Percentiles rank a stretch among this genome's conserved stretches.
Evolutionary conservation across 2,113 vertebrate genomes (phyloP).

Genomic region (Acanthochromis polyacanthus): DNA sequence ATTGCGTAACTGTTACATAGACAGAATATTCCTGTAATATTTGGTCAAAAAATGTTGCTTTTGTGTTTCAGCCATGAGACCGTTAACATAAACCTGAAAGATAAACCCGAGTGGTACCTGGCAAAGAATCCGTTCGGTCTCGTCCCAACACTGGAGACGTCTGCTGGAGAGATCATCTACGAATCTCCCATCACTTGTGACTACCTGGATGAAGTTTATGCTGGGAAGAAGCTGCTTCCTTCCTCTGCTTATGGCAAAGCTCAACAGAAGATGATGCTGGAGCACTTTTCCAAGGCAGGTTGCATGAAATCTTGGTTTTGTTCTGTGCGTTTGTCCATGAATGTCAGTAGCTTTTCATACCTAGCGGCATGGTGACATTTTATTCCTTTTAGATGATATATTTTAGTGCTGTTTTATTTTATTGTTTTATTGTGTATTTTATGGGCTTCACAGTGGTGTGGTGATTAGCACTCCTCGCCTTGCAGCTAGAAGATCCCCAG

Average conservation of each 20-base stretch:
- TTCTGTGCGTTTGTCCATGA: neutral
- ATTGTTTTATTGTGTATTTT: too few species aligned
- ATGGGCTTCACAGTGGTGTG: too few species aligned
- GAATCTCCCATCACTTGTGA: slow-evolving; percentile 93
- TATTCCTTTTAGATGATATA: too few species aligned
- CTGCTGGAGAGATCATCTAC: slow-evolving; percentile 88
- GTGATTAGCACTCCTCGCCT: too few species aligned
- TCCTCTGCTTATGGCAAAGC: slow-evolving; percentile 89
- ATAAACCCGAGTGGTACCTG: slow-evolving; percentile 94
- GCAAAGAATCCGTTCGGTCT: slow-evolving; percentile 88
- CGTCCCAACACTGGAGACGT: slow-evolving; percentile 91
- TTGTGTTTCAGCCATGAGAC: slow-evolving; percentile 85
- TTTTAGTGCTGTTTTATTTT: too few species aligned
- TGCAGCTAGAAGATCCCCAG: too few species aligned
- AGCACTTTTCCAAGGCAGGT: slow-evolving; percentile 91
- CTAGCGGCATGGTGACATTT: too few species aligned
- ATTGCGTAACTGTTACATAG: rapidly evolving
- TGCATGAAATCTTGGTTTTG: neutral
- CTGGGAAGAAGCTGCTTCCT: slow-evolving; percentile 88
- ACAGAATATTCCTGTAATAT: neutral
- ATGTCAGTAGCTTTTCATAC: too few species aligned
- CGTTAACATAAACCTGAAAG: slow-evolving; percentile 92
- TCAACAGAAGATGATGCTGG: slow-evolving; percentile 90
- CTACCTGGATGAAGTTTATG: slow-evolving; percentile 93
- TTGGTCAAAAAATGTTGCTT: neutral